A percentile compares a stretch with the other conserved stretches of the same genome.
phyloP scores from a whole-genome alignment of 1,140 invertebrate species.

The Penaeus indicus region DNA sequence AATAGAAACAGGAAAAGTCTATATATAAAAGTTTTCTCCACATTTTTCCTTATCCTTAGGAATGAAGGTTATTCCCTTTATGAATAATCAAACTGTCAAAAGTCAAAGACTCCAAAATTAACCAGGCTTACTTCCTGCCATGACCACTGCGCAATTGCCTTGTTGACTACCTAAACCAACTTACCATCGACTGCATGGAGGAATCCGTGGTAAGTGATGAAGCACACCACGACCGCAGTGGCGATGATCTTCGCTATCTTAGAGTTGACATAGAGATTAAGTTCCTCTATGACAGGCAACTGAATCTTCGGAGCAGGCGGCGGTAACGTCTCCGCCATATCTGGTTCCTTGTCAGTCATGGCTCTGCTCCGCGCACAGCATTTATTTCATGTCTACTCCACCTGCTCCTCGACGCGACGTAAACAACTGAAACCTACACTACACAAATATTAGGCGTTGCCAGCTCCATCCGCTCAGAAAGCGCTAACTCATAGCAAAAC shows the following conservation, averaged over 20 bases:
- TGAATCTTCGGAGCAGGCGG: conserved; percentile 29
- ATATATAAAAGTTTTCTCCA: not conserved
- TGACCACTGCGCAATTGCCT: conserved; percentile 50
- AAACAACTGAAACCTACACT: too few relatives aligned
- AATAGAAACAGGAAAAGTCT: not conserved
- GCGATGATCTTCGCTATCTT: conserved; percentile 74
- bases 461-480: too few relatives aligned
- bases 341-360: not conserved
- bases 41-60: not conserved
- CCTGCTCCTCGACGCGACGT: too few relatives aligned
- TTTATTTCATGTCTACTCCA: not conserved
- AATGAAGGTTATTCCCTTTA: not conserved
- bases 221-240: conserved; percentile 85
- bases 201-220: conserved; percentile 91
- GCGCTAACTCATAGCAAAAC: too few relatives aligned
- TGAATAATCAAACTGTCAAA: not conserved
- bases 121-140: conserved; percentile 45
- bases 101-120: not conserved
- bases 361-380: not conserved
- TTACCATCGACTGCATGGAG: conserved; percentile 90
- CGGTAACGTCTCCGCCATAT: not conserved
- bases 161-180: conserved; percentile 60
- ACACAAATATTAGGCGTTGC: too few relatives aligned
- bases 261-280: conserved; percentile 58
- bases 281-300: conserved; percentile 50